phyloP scores from a whole-genome alignment of 2,113 vertebrate genomes.

The Solenodon paradoxus region DNA sequence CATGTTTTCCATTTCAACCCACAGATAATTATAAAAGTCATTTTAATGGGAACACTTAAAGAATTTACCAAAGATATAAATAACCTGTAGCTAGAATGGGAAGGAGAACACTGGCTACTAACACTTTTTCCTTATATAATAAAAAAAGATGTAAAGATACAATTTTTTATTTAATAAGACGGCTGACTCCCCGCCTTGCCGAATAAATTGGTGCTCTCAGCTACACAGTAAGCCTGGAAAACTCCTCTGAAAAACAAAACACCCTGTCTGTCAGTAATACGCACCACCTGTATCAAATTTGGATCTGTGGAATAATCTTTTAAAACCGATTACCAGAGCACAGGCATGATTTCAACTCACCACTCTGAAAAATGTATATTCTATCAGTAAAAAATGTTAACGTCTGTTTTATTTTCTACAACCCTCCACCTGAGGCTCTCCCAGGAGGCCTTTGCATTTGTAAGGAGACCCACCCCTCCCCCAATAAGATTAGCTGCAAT shows the following conservation, averaged over 20 bases:
- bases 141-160: not conserved
- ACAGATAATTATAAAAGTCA: conserved; percentile 3
- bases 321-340: not conserved
- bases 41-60: not conserved
- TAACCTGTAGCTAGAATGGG: not conserved
- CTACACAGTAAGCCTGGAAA: not conserved
- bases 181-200: not conserved
- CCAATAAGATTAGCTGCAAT: not conserved
- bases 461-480: not conserved
- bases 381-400: not conserved
- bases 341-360: not conserved
- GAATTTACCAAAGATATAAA: not conserved
- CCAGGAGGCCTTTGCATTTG: not conserved
- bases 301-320: not conserved
- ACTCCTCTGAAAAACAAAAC: not conserved
- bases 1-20: not conserved
- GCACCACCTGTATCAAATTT: not conserved
- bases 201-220: not conserved
- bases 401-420: not conserved
- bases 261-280: not conserved
- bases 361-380: not conserved
- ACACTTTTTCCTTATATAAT: not conserved
- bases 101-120: conserved; percentile 10
- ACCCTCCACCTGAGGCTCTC: not conserved
- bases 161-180: conserved; percentile 25